Percentiles rank a stretch among this genome's conserved stretches.
These are phyloP conservation scores for Garrulus glandarius DNA, from an alignment of 2,797 vertebrate species.

Conservation along the genomic window DNA sequence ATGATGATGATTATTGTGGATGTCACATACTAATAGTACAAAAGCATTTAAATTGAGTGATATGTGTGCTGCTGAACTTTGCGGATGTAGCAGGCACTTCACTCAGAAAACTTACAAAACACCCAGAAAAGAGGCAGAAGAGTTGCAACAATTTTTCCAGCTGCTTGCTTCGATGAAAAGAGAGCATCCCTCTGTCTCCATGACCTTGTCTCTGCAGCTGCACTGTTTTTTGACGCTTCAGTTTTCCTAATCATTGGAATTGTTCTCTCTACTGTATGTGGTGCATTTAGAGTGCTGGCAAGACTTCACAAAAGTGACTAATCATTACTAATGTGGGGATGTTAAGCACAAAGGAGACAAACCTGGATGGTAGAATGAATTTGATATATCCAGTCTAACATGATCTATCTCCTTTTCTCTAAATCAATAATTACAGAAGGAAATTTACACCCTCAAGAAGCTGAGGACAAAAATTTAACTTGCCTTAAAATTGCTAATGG, in stretches of 20 bases:
- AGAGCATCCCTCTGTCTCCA: not conserved
- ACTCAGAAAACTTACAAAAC: not conserved
- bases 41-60: not conserved
- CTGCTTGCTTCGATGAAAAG: not conserved
- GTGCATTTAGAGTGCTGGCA: conserved; percentile 14
- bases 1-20: not conserved
- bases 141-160: not conserved
- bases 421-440: not conserved
- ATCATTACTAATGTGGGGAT: not conserved
- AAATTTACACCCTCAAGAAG: not conserved
- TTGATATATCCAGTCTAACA: not conserved
- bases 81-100: not conserved
- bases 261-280: conserved; percentile 2
- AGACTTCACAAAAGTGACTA: not conserved
- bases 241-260: conserved; percentile 42
- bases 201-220: conserved; percentile 53
- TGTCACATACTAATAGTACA: not conserved
- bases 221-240: not conserved
- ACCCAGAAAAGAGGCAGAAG: not conserved
- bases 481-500: not conserved
- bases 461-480: not conserved
- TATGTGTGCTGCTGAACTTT: not conserved
- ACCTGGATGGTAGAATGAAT: not conserved
- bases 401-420: not conserved
- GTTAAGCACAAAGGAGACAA: conserved; percentile 1